Conservation (phyloP, 2,113 vertebrate genomes). For the Isurus oxyrinchus region DNA sequence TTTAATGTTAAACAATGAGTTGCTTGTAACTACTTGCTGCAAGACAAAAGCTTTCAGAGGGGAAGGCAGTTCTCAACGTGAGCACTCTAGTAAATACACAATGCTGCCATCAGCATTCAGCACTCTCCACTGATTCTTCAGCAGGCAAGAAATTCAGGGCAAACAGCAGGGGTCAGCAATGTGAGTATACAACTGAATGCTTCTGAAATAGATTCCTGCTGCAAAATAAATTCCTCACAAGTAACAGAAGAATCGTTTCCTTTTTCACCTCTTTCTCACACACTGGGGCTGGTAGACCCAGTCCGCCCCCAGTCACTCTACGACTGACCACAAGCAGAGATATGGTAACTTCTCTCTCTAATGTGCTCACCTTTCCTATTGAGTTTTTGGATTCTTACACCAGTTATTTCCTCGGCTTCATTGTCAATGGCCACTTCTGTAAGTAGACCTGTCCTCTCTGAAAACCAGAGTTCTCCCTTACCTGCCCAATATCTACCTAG, state of each 20-base stretch:
- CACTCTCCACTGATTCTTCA: neutral
- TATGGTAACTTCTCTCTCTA: neutral
- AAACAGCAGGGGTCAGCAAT: neutral
- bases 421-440: neutral
- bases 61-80: neutral
- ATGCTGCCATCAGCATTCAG: neutral
- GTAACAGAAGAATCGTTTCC: neutral
- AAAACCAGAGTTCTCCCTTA: neutral
- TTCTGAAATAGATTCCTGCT: neutral
- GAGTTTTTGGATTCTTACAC: neutral
- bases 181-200: neutral
- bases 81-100: neutral
- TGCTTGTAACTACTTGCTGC: neutral
- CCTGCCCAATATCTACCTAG: neutral
- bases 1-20: neutral
- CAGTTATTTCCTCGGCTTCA: neutral
- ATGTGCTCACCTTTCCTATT: neutral
- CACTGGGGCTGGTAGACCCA: neutral
- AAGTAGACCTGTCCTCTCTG: neutral
- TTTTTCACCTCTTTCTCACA: neutral
- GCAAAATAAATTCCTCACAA: neutral
- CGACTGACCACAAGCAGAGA: neutral
- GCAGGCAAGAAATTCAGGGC: neutral
- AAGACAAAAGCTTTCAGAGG: neutral
- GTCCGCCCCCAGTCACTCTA: neutral